Conservation (phyloP, 2,888 invertebrate species). For the Drosophila fungiperda region DNA sequence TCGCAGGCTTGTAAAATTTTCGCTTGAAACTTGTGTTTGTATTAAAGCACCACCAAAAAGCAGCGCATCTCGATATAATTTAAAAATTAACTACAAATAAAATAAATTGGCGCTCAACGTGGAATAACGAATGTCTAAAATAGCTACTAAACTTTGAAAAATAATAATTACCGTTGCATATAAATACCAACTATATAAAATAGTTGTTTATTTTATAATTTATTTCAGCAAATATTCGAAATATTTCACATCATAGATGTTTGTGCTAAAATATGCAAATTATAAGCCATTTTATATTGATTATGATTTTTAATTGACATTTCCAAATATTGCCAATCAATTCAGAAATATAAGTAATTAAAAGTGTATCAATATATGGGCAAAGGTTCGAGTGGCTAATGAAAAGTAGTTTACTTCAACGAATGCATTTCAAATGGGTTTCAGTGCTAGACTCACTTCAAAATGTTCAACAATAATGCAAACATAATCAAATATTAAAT, state of each 20-base stretch:
- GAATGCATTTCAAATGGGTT: not conserved
- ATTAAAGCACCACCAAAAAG: not conserved
- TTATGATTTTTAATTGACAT: conserved; percentile 6
- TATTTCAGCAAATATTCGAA: not conserved
- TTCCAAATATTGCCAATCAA: not conserved
- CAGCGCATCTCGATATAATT: not conserved
- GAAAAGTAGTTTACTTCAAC: not conserved
- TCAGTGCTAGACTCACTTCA: not conserved
- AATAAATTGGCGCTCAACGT: not conserved
- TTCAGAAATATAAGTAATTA: conserved; percentile 2
- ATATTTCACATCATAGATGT: conserved; percentile 4
- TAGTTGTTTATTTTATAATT: conserved; percentile 4
- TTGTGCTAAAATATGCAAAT: not conserved
- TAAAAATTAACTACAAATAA: not conserved
- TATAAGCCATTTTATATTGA: conserved; percentile 4
- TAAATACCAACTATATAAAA: not conserved
- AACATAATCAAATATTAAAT: conserved; percentile 11
- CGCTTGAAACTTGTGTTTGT: not conserved
- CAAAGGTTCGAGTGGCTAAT: not conserved
- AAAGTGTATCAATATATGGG: not conserved
- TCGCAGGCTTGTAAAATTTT: not conserved
- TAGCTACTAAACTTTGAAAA: not conserved
- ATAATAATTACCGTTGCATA: not conserved
- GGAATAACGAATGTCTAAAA: not conserved
- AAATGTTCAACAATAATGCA: not conserved